Base-by-base conservation (phyloP, 2,888 invertebrate genomes). In the Oscheius myriophilus region DNA sequence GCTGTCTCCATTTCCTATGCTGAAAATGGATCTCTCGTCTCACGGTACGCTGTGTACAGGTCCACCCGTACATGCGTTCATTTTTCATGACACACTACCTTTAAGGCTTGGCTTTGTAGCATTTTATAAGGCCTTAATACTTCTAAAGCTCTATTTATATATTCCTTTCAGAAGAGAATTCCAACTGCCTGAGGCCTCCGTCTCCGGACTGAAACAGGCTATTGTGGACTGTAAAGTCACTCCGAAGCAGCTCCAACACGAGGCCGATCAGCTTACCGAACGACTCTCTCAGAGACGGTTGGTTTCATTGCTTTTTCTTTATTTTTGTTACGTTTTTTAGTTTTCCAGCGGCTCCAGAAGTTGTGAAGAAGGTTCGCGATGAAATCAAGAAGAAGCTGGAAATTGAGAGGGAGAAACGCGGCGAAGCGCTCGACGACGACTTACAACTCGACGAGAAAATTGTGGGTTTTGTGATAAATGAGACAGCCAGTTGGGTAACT, bases 241-340 rank as follows among this genome's bases (percentile, higher is more conserved):
- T 1, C 80, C 82, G 25, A 83, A 81, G 61, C 79, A 80, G 67
- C 61, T 85, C n/a, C 85, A 85, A 68, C 66, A 79, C 59, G 84
- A 85, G 49, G 84, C 85, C 1, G 85, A 85, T 72, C 75, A 82
- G 63, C 55, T 84, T 26, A 59, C 70, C 7, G 73, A 76, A 23
- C 72, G 73, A 54, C 55, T 84, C 14, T 66, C 71, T 14, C 77
- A 79, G 58, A 66, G 84, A 25, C 51, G 71, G 45, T 70, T 16
- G 39, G 11, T n/a, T 51, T 51, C 41, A 25, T 14, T 23, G 16
- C n/a, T 18, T 14, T 21, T 43, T 21, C 43, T 57, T 57, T 42
- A 33, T 51, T 49, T 25, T 49, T 14, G 2, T 39, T 1, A 12
- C 46, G 7, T 18, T 41, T 39, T 58, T 67, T 42, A 74, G 72